Base-by-base conservation (phyloP, 2,888 invertebrate species). In the Catocala nupta region DNA sequence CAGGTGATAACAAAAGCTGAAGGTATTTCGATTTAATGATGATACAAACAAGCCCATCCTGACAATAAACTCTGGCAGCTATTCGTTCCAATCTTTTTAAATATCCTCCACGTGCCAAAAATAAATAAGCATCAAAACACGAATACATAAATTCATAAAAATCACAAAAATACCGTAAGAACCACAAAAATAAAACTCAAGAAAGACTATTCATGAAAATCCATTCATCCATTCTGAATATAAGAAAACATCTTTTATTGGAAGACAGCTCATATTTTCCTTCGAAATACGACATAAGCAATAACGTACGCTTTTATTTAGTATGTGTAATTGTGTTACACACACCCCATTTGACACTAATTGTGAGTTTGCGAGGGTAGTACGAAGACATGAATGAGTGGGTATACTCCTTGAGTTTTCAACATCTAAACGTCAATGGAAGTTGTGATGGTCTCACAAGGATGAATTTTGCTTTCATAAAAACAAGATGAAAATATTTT, bases 281-380 rank as follows among this genome's bases (percentile, higher is more conserved):
- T 60, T 73, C 50, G 16, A 5, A 50, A n/a, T 60, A 67, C 52
- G 61, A 56, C 61, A 53, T 54, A 55, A 68, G 51, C 61, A 62
- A 68, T 63, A 52, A 51, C 12, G 33, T 50, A n/a, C 54, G 56
- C 57, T 56, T 73, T 71, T 66, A 73, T 68, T 74, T 65, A 39
- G 48, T 47, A 25, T 43, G 64, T 71, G 75, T 75, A 77, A 75
- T 77, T 75, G 68, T 61, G 45, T 75, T 71, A 76, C 50, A 51
- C 60, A 60, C 82, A 76, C 73, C 68, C 81, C 75, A 82, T 84
- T 84, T 80, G 77, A 77, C 74, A 67, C 72, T 82, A 81, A 85
- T 82, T 79, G 54, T 44, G 43, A 5, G 10, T 55, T 10, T 16
- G 39, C 39, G 42, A 39, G 48, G 51, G 42, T 57, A 13, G 59